phyloP scores from a whole-genome alignment of 2,888 invertebrate genomes.

The Stenichneumon culpator region DNA sequence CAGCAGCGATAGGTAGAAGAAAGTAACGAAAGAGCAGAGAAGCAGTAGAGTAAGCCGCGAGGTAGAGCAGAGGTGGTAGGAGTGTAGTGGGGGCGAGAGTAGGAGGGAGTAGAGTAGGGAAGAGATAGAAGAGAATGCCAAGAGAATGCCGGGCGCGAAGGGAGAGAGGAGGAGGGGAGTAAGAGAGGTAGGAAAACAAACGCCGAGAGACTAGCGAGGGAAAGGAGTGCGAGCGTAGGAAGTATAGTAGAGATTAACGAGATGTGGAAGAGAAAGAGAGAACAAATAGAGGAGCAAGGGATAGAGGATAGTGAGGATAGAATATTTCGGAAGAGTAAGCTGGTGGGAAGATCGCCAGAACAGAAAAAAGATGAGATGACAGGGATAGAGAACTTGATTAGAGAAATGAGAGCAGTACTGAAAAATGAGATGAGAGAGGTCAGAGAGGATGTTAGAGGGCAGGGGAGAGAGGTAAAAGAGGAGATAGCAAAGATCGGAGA shows the following conservation, averaged over 20 bases:
- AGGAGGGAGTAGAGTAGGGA: background rate
- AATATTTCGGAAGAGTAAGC: slow-evolving; percentile 9
- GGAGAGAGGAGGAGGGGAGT: background rate
- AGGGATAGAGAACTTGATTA: background rate
- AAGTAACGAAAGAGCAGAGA: background rate
- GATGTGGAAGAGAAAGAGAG: slow-evolving; percentile 28
- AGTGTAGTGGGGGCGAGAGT: background rate
- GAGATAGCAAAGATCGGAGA: too few relatives aligned
- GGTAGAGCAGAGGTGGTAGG: background rate
- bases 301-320: background rate
- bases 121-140: background rate
- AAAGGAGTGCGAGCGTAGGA: too few relatives aligned
- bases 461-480: too few relatives aligned
- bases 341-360: background rate
- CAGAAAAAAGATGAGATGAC: background rate
- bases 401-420: background rate
- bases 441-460: too few relatives aligned
- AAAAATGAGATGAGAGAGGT: background rate
- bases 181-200: slow-evolving; percentile 15
- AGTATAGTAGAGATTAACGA: background rate
- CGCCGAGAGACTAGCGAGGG: too few relatives aligned
- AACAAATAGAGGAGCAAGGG: background rate
- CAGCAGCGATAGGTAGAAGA: background rate
- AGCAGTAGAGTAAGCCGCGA: background rate
- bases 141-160: background rate